Evolutionary conservation across 1,140 invertebrate species (phyloP), one percentile per base, ranked within the genome.

Genomic region (Achatina immaculata): DNA sequence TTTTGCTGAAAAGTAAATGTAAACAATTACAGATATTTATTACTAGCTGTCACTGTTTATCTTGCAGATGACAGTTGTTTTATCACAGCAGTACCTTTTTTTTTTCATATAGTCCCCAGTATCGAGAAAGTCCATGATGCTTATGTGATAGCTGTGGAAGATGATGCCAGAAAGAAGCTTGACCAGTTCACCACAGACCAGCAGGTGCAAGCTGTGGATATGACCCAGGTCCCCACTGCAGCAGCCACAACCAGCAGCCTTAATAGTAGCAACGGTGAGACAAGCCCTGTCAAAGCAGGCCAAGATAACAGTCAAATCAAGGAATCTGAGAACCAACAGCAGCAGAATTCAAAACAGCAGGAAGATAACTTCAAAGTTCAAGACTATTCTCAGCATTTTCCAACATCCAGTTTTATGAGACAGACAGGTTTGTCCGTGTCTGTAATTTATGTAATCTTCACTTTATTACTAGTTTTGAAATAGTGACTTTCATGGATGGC

Each of bases 91-190:
- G n/a, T n/a, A n/a, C n/a, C n/a, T n/a, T n/a, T n/a, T n/a, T n/a
- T n/a, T n/a, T n/a, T n/a, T n/a, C n/a, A n/a, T 92, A 84, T 94
- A 97, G 96, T 96, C 90, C 95, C 95, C 43, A 94, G 95, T 85
- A 95, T 95, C 92, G 92, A 92, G 83, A 95, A 96, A 90, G 95
- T 99, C 85, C 96, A 97, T 91, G 96, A 98, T 95, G 97, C 97
- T 76, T 99, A 98, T 93, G 96, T 98, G 92, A 98, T 99, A 91
- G 97, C 97, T 73, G 96, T 98, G 86, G 97, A 98, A 93, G 96
- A 97, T 93, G 92, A 96, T 92, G 96, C 95, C 83, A 92, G 95
- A 86, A 96, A 98, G 92, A 94, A 96, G 87, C 93, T 99, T 89
- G 95, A 98, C 92, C 94, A 95, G 86, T 94, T 98, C 85, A 96